Evolutionary conservation across 2,113 vertebrate genomes (phyloP), one percentile per base, ranked within the genome.

Genomic region (Fregetta grallaria): DNA sequence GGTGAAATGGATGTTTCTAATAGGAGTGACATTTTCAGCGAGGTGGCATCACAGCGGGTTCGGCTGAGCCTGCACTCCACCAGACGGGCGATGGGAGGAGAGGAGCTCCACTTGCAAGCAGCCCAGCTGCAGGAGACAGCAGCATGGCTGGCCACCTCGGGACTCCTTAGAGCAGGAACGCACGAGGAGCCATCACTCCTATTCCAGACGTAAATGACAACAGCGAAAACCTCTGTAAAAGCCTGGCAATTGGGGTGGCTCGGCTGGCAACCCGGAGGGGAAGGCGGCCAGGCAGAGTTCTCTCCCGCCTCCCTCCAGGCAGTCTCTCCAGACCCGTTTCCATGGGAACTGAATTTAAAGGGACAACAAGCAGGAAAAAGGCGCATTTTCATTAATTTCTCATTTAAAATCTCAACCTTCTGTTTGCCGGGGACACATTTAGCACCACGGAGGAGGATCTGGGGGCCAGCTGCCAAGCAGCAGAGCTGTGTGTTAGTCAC

Each of bases 1-100:
- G 1, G 5, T 55, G 81, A 29, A 77, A 59, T 30, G 29, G 13
- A 16, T 82, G 23, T 79, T 73, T 90, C 44, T 78, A 61, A 16
- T 11, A 74, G n/a, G 34, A 52, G 23, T 40, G 49, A n/a, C 53
- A 26, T 76, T 73, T 82, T 27, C 71, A 72, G 62, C 0, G 5
- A 65, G 34, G 29, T 1, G 0, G 9, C 0, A 0, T 56, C 0
- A 0, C 0, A 0, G 17, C 0, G 3, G 5, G 3, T 79, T 83
- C 2, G 0, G 40, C 40, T 4, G 11, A 68, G 6, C 20, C 67
- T 38, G 58, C 3, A 3, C 34, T 59, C 29, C 1, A 2, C 25
- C 0, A 0, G 26, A 14, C 3, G 3, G 4, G 44, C 5, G 3
- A 4, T 45, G 26, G 75, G 47, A 53, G 45, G 58, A 92, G 63